These are phyloP conservation scores for Limnodromus scolopaceus DNA, from an alignment of 2,797 vertebrate genomes.

Conservation along the genomic window DNA sequence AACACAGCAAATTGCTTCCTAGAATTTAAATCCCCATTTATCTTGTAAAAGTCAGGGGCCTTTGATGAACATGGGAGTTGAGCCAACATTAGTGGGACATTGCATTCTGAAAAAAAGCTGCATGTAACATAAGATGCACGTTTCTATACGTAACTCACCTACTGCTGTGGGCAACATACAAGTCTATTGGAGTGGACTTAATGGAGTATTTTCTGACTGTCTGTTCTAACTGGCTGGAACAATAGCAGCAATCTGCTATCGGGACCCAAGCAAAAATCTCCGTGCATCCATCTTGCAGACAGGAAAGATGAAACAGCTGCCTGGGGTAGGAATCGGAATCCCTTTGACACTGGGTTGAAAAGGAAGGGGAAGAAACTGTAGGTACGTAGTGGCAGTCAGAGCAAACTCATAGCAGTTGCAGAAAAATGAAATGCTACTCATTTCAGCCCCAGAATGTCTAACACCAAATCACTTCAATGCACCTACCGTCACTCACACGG, in stretches of 20 bases:
- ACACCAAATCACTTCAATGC: not conserved
- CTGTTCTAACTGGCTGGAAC: not conserved
- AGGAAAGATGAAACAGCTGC: not conserved
- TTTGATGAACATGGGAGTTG: conserved; percentile 7
- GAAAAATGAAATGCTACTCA: not conserved
- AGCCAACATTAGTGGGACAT: not conserved
- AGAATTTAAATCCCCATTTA: conserved; percentile 41
- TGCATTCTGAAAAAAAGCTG: not conserved
- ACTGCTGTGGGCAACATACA: not conserved
- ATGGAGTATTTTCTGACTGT: not conserved
- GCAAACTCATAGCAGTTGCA: not conserved
- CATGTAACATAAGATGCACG: not conserved
- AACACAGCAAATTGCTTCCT: conserved; percentile 56
- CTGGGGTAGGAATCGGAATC: not conserved
- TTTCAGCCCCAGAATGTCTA: not conserved
- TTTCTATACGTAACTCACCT: not conserved
- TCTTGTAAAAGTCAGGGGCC: conserved; percentile 12
- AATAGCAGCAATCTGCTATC: not conserved
- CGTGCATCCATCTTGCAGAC: not conserved
- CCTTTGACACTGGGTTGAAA: not conserved
- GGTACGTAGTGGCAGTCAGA: not conserved
- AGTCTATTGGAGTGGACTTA: not conserved
- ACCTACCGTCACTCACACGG: rapidly evolving
- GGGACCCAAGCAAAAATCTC: not conserved
- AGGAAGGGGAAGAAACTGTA: not conserved